Conservation (phyloP, 2,113 vertebrate species). For the Ardeotis arabs region DNA sequence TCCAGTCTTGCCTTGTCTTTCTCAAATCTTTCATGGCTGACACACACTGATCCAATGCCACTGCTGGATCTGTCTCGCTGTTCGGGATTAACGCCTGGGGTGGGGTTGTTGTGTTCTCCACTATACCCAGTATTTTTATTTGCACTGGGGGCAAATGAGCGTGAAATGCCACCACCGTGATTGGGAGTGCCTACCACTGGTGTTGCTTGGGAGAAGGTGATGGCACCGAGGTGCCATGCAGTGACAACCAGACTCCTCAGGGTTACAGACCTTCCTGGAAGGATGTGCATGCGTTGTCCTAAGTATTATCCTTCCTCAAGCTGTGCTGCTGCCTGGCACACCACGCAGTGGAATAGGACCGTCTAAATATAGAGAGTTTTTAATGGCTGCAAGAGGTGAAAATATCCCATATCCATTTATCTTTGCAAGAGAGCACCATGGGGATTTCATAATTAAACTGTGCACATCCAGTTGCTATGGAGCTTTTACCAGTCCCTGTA, state of each 20-base stretch:
- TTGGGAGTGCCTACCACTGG: fast-evolving
- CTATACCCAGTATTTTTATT: background rate
- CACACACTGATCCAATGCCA: background rate
- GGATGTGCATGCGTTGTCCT: background rate
- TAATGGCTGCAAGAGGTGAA: background rate
- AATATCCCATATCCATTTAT: constrained; percentile 15
- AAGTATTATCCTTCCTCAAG: background rate
- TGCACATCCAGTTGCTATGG: constrained; percentile 68
- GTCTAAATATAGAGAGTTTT: constrained; percentile 44
- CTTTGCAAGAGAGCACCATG: background rate
- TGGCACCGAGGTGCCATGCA: fast-evolving
- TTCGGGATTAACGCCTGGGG: background rate
- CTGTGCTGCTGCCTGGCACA: background rate
- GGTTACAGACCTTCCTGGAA: background rate
- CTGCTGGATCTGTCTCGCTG: background rate
- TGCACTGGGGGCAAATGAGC: background rate
- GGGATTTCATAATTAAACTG: constrained; percentile 45
- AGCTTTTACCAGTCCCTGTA: background rate
- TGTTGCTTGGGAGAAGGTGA: background rate
- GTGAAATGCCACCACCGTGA: fast-evolving
- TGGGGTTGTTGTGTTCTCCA: fast-evolving
- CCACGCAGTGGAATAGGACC: background rate
- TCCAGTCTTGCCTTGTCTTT: background rate
- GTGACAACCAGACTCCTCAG: background rate
- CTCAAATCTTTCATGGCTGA: background rate